A percentile compares a stretch with the other conserved stretches of the same genome.
phyloP scores from a whole-genome alignment of 2,888 invertebrate genomes.

The Conops quadrifasciatus region DNA sequence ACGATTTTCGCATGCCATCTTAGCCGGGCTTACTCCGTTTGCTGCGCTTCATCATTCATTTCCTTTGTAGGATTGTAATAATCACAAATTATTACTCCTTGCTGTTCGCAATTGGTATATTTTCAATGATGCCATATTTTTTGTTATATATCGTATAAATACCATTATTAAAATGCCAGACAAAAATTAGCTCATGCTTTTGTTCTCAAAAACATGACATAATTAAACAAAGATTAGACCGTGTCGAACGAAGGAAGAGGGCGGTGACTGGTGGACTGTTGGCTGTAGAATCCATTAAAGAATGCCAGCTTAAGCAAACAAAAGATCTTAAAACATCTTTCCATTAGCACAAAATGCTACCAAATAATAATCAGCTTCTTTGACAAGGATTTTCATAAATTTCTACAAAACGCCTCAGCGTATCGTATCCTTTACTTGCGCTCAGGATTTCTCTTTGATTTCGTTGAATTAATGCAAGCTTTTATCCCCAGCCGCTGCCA shows the following conservation, averaged over 20 bases:
- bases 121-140: constrained; percentile 50
- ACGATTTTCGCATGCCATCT: constrained; percentile 4
- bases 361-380: constrained; percentile 21
- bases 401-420: neutral
- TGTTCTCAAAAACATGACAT: neutral
- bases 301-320: constrained; percentile 11
- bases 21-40: neutral
- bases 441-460: constrained; percentile 31
- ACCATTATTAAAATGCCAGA: constrained; percentile 24
- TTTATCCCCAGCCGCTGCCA: constrained; percentile 18
- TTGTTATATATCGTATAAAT: constrained; percentile 44
- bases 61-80: neutral
- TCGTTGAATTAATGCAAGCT: constrained; percentile 40
- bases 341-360: constrained; percentile 26
- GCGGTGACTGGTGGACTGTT: too few species aligned
- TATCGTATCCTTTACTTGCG: neutral
- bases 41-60: neutral
- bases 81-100: too few species aligned
- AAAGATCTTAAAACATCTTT: constrained; percentile 22
- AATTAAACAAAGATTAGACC: constrained; percentile 10
- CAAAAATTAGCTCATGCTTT: neutral
- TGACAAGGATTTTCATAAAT: neutral
- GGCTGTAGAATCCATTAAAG: constrained; percentile 36
- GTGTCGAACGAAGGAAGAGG: neutral
- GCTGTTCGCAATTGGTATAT: too few species aligned